Percentiles rank a stretch among this genome's conserved stretches.
Conservation (phyloP, 2,113 vertebrate species). For the Chaenocephalus aceratus region DNA sequence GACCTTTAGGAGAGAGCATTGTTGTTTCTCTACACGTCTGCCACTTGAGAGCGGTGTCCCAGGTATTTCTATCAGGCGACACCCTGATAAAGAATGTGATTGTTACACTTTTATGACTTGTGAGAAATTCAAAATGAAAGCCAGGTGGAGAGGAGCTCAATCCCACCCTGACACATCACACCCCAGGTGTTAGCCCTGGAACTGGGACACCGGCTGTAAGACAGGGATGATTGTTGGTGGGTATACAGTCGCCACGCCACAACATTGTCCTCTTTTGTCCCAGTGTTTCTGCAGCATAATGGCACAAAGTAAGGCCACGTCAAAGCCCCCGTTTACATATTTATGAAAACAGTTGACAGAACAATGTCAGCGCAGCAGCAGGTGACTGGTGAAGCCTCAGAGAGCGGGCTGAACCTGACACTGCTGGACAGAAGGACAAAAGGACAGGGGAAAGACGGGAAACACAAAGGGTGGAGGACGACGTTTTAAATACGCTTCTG, state of each 20-base stretch:
- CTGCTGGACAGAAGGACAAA: conserved; percentile 35
- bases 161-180: neutral
- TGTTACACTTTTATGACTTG: conserved; percentile 55
- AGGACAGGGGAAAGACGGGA: conserved; percentile 36
- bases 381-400: conserved; percentile 66
- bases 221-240: conserved; percentile 13
- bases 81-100: conserved; percentile 51
- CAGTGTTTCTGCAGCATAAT: conserved; percentile 57
- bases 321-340: conserved; percentile 74
- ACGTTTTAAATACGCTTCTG: neutral
- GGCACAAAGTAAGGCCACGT: conserved; percentile 36
- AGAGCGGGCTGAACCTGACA: conserved; percentile 45
- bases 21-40: neutral
- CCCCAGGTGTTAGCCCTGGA: conserved; percentile 17
- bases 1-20: neutral
- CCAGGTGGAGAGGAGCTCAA: neutral
- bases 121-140: conserved; percentile 33
- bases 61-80: conserved; percentile 33
- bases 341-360: conserved; percentile 65
- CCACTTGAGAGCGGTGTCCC: conserved; percentile 36
- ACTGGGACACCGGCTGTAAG: conserved; percentile 30
- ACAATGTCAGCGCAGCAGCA: conserved; percentile 72
- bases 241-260: conserved; percentile 15
- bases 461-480: conserved; percentile 26
- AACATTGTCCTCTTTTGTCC: conserved; percentile 44